Evolutionary conservation across 2,797 vertebrate species (phyloP).

Genomic region (Tachyglossus aculeatus): DNA sequence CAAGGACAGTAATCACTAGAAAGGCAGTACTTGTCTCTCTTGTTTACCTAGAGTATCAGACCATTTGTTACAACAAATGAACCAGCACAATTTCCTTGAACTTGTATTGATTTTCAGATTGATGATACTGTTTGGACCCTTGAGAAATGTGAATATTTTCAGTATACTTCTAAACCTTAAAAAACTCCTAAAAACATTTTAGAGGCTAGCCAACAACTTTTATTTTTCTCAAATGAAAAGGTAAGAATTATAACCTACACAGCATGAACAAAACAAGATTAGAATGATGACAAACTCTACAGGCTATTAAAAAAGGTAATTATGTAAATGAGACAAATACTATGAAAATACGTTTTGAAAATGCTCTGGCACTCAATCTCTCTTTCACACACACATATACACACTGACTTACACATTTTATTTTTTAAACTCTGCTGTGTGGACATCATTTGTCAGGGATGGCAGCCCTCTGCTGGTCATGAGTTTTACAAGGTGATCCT

Average conservation of each 20-base stretch:
- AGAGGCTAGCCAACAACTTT: not conserved
- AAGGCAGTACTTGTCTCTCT: not conserved
- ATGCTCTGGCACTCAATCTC: not conserved
- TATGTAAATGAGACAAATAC: not conserved
- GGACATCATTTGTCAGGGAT: conserved; percentile 66
- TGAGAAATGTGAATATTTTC: not conserved
- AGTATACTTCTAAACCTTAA: not conserved
- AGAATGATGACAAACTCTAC: not conserved
- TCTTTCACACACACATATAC: too few relatives aligned
- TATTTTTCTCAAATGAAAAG: not conserved
- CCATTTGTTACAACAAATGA: too few relatives aligned
- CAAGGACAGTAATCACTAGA: too few relatives aligned
- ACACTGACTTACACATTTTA: too few relatives aligned
- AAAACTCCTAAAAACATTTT: not conserved
- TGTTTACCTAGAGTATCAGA: too few relatives aligned
- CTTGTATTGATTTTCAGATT: conserved; percentile 12
- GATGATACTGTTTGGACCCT: too few relatives aligned
- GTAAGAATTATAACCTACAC: not conserved
- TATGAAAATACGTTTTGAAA: not conserved
- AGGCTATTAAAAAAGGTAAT: conserved; percentile 4
- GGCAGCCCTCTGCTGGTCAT: conserved; percentile 80
- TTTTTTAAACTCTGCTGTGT: not conserved
- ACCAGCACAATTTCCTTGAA: conserved; percentile 2
- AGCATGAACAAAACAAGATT: not conserved
- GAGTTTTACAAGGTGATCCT: conserved; percentile 33